Base-by-base conservation (phyloP, 2,888 invertebrate genomes). In the Ferdinandea cuprea region DNA sequence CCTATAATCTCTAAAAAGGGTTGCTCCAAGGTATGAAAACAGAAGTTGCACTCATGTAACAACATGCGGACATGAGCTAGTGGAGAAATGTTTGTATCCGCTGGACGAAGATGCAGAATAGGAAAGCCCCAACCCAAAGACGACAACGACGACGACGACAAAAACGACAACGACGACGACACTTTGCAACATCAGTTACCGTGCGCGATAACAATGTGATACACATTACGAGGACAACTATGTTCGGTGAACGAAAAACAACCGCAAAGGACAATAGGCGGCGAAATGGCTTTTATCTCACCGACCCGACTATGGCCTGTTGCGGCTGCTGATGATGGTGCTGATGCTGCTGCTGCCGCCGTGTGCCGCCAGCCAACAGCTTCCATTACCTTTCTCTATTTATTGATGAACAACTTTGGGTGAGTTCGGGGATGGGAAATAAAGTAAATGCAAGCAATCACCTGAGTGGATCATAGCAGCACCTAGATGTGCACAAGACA, bases 141-240 rank as follows among this genome's bases (percentile, higher is more conserved):
- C 11, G 11, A 11, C 17, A 3, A 42, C 42, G 42, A 42, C 17
- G 4, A 17, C 1, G 9, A 13, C 15, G 17, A 13, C 5, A 17
- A 15, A 2, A 2, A 42, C 8, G 9, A 42, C 42, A 17, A 42
- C 42, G 3, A 42, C 9, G 9, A 40, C 44, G 58, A 69, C 69
- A 58, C 69, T 58, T 69, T 58, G 48, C 35, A 25, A 68, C 66
- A 68, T 68, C 44, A 44, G 54, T 68, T 58, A 50, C 48, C 59
- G 69, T 69, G 69, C 48, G 48, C 69, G 69, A 69, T 68, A 56
- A 68, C 68, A 68, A 56, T 68, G 68, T 68, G 56, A 68, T 71
- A 71, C 71, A 71, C 58, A 71, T 71, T 58, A 71, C 50, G 71
- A 59, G 71, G 59, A 71, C 71, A 71, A 71, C 56, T 71, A 40